These are phyloP conservation scores for Harpalus rubripes DNA, from an alignment of 2,888 invertebrate species.

Conservation along the genomic window DNA sequence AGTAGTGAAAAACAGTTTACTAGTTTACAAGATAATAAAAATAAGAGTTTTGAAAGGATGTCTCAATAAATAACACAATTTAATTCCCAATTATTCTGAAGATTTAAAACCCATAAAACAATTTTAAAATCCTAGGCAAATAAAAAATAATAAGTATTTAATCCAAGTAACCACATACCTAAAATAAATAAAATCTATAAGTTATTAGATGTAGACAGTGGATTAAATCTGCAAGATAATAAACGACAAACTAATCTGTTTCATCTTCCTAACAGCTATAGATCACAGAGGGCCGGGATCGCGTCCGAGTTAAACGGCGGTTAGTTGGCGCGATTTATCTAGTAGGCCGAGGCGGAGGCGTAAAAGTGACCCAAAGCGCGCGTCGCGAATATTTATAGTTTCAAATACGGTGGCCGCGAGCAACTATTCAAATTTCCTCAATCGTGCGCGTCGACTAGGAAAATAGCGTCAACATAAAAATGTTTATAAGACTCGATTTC, in stretches of 20 bases:
- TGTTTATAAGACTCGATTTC: neutral
- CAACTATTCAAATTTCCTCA: slow-evolving; percentile 59
- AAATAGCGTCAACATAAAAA: neutral
- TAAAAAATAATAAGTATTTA: neutral
- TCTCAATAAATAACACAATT: too few species aligned
- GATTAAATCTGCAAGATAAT: slow-evolving; percentile 57
- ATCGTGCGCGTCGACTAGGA: slow-evolving; percentile 35
- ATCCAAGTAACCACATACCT: neutral
- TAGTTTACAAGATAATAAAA: too few species aligned
- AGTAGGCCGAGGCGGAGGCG: neutral
- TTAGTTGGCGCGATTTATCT: slow-evolving; percentile 20
- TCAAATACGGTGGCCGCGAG: slow-evolving; percentile 32
- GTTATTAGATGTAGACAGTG: neutral
- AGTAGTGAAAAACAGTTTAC: too few species aligned
- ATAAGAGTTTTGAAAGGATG: too few species aligned
- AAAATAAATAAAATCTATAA: neutral
- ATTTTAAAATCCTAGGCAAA: neutral
- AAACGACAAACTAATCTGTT: slow-evolving; percentile 60
- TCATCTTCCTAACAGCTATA: slow-evolving; percentile 59
- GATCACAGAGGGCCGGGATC: slow-evolving; percentile 22
- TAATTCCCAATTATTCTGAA: too few species aligned
- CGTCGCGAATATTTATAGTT: slow-evolving; percentile 61
- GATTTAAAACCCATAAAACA: neutral
- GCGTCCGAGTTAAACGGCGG: slow-evolving; percentile 43
- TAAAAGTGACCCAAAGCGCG: slow-evolving; percentile 57